Base-by-base conservation (phyloP, 2,888 invertebrate genomes). In the Biston betularia region DNA sequence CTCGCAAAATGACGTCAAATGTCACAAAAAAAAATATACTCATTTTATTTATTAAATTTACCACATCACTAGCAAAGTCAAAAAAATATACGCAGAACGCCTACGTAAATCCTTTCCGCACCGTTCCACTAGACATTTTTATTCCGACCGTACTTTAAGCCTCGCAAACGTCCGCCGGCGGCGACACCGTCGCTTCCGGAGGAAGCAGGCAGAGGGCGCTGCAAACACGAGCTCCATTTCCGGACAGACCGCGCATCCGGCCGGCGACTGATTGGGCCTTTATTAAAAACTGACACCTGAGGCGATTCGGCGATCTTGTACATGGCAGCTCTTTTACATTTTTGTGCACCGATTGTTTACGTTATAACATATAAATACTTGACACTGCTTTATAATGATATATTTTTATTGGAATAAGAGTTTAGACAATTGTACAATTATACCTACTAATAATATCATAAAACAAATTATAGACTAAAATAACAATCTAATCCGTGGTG, bases 231-330 rank as follows among this genome's bases (percentile, higher is more conserved):
- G 87, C 87, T 86, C 92, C 90, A 93, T 93, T 93, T 93, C 93
- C 93, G 87, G 85, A 80, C 84, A 85, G 88, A 86, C 86, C 82
- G 79, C 82, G 82, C 87, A 77, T 92, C 92, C 92, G 92, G 86
- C 84, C 79, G 81, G 77, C 81, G 90, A 89, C 90, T 93, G 93
- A 92, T 93, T 92, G 92, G 89, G 82, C 81, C 88, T 90, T 92
- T 93, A 93, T 93, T 93, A 93, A 93, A 93, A 92, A 89, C 88
- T 87, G 90, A 91, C 92, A 92, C 93, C 92, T 92, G 88, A 82
- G 92, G 92, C 91, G 81, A 78, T 75, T 74, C 73, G 75, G 38
- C 53, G 38, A 56, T 50, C 24, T 10, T 55, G 55, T 33, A 35
- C 10, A 15, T 70, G 58, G 42, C 66, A 59, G 63, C 44, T 57